Evolutionary conservation across 2,797 vertebrate genomes (phyloP).

Genomic region (Tapera naevia): DNA sequence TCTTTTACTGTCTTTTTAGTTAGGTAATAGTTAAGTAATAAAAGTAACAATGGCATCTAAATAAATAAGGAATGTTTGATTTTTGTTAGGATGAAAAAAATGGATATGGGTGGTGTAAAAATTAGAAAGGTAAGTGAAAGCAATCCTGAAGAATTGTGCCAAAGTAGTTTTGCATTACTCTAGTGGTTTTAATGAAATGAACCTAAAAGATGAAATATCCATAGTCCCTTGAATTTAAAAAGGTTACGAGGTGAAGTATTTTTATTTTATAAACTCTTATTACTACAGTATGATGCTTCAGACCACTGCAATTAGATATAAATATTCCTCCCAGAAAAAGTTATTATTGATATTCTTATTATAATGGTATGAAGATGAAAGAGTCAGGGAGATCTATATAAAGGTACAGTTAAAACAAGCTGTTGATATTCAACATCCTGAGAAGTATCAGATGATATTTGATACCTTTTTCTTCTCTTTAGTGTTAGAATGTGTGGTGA

Average conservation of each 20-base stretch:
- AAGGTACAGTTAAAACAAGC: neutral
- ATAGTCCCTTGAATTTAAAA: neutral
- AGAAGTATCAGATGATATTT: neutral
- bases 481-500: neutral
- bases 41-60: neutral
- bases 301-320: neutral
- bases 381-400: neutral
- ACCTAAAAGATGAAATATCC: neutral
- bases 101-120: neutral
- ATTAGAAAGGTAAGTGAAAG: neutral
- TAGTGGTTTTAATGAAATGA: neutral
- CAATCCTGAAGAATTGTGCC: neutral
- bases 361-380: neutral
- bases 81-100: neutral
- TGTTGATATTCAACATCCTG: neutral
- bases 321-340: neutral
- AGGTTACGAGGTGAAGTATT: neutral
- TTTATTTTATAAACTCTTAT: neutral
- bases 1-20: neutral
- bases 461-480: neutral
- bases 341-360: neutral
- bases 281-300: neutral
- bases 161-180: neutral
- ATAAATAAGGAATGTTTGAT: neutral
- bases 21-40: neutral